Evolutionary conservation across 37 sponge, comb jelly and placozoan genomes (phyloP).

Genomic region (Cliona cf. orientalis): DNA sequence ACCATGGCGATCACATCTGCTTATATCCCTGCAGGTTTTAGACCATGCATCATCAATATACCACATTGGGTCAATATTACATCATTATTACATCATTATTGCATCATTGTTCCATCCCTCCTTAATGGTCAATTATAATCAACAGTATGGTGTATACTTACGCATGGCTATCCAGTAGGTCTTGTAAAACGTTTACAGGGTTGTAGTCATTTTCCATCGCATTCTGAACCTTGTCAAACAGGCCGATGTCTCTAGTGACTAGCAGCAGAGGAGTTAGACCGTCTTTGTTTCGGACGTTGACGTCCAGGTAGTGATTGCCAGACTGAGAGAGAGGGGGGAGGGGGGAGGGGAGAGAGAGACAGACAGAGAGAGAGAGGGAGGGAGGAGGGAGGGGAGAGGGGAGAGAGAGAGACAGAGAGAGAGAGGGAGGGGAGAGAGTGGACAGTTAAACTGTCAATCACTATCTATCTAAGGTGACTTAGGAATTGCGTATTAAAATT

Average conservation of each 20-base stretch:
- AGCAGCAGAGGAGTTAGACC: conserved; percentile 88
- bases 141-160: conserved; percentile 50
- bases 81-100: too few species aligned
- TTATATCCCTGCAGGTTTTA: conserved; percentile 60
- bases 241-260: conserved; percentile 78
- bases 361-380: background rate
- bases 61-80: too few species aligned
- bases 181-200: conserved; percentile 78
- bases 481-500: too few species aligned
- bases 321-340: conserved; percentile 9
- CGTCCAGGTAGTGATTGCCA: conserved; percentile 67
- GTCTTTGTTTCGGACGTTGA: conserved; percentile 82
- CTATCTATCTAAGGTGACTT: too few species aligned
- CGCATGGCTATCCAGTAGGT: conserved; percentile 80
- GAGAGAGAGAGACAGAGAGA: too few species aligned
- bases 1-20: conserved; percentile 70
- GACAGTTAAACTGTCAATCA: too few species aligned
- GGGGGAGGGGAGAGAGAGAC: conserved; percentile 9
- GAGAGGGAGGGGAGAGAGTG: background rate
- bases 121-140: too few species aligned
- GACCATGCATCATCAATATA: too few species aligned
- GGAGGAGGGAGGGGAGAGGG: background rate
- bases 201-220: conserved; percentile 81
- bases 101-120: too few species aligned
- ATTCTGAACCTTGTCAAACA: conserved; percentile 82